Conservation (phyloP, 2,797 vertebrate species). For the Sylvia borin region DNA sequence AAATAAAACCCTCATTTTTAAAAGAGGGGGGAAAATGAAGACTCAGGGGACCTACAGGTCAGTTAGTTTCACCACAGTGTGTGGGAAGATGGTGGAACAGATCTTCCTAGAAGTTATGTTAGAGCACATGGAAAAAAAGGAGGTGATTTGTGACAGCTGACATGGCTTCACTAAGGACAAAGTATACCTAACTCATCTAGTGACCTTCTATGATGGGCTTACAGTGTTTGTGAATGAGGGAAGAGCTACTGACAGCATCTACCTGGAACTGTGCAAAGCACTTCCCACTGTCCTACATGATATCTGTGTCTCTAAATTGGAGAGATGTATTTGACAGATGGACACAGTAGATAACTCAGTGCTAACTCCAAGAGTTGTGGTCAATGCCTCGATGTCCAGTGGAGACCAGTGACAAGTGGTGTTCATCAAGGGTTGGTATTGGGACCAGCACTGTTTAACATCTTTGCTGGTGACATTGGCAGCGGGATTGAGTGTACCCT, state of each 20-base stretch:
- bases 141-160: not conserved
- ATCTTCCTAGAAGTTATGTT: not conserved
- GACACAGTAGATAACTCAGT: not conserved
- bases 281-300: not conserved
- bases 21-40: not conserved
- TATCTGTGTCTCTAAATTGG: not conserved
- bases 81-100: not conserved
- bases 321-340: not conserved
- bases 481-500: not conserved
- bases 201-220: not conserved
- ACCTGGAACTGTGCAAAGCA: not conserved
- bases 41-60: not conserved
- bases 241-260: not conserved
- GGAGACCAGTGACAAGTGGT: not conserved
- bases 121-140: not conserved
- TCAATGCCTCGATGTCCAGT: not conserved
- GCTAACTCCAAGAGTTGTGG: not conserved
- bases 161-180: not conserved
- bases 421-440: not conserved
- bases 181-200: not conserved
- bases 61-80: not conserved
- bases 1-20: not conserved
- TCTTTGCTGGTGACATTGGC: rapidly evolving
- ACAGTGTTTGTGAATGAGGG: not conserved
- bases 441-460: not conserved